phyloP scores from a whole-genome alignment of 2,888 invertebrate genomes.

The Melikaiella ostensackeni region DNA sequence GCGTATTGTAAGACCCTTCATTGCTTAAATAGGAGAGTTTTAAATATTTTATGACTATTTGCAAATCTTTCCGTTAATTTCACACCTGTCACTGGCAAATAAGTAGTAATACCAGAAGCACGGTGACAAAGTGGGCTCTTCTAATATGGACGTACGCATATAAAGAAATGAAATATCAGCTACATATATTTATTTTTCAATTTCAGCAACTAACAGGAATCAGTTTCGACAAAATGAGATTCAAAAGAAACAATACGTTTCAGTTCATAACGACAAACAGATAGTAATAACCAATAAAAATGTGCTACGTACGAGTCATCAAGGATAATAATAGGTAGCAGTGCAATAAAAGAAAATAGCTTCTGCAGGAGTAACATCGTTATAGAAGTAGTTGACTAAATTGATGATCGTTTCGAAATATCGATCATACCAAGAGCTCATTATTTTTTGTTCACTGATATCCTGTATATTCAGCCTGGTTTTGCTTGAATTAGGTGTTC shows the following conservation, averaged over 20 bases:
- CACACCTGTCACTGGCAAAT: too few relatives aligned
- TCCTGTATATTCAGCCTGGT: neutral
- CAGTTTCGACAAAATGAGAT: too few relatives aligned
- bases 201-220: too few relatives aligned
- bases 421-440: neutral
- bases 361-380: neutral
- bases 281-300: neutral
- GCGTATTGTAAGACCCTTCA: neutral
- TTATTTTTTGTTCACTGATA: neutral
- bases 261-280: constrained; percentile 5
- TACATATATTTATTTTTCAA: neutral
- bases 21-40: too few relatives aligned
- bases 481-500: neutral
- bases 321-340: neutral
- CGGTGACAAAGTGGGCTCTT: too few relatives aligned
- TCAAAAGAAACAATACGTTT: neutral
- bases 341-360: constrained; percentile 19
- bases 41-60: neutral
- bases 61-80: neutral
- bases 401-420: neutral
- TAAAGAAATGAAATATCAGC: too few relatives aligned
- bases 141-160: too few relatives aligned
- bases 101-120: too few relatives aligned
- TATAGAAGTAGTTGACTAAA: neutral
- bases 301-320: neutral